Percentiles rank a stretch among this genome's conserved stretches.
Evolutionary conservation across 2,113 vertebrate species (phyloP).

Genomic region (Toxotes jaculatrix): DNA sequence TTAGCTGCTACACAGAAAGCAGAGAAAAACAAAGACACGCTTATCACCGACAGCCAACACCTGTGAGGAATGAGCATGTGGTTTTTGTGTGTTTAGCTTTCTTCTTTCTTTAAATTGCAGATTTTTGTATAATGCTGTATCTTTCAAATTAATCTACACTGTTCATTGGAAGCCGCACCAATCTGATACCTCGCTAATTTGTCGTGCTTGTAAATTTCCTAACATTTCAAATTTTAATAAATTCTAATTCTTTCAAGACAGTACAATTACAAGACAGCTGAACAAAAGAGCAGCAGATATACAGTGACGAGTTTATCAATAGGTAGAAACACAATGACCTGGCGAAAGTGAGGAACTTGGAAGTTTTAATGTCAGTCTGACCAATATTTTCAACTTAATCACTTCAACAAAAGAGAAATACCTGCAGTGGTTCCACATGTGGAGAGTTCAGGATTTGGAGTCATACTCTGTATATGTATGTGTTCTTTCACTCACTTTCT

Average conservation of each 20-base stretch:
- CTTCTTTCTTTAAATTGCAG: constrained; percentile 10
- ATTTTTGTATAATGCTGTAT: constrained; percentile 8
- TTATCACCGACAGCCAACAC: constrained; percentile 37
- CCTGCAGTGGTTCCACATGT: background rate
- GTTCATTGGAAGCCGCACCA: constrained; percentile 6
- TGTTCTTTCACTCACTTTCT: constrained; percentile 22
- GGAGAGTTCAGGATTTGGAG: constrained; percentile 21
- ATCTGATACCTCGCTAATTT: constrained; percentile 21
- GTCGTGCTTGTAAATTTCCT: constrained; percentile 5
- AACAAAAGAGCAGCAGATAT: constrained; percentile 14
- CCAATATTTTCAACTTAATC: background rate
- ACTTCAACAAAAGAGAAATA: background rate
- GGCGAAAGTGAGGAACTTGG: background rate
- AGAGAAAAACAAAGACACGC: constrained; percentile 19
- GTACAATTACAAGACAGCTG: constrained; percentile 16
- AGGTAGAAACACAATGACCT: constrained; percentile 20
- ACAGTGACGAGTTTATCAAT: background rate
- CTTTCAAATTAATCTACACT: constrained; percentile 42
- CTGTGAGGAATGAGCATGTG: background rate
- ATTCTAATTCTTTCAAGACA: constrained; percentile 25
- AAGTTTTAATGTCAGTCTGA: constrained; percentile 5
- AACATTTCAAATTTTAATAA: constrained; percentile 22
- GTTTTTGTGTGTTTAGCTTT: background rate
- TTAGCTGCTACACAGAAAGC: background rate
- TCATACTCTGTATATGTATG: background rate